Conservation (phyloP, 2,888 invertebrate genomes). For the Lordiphosa fenestrarum region DNA sequence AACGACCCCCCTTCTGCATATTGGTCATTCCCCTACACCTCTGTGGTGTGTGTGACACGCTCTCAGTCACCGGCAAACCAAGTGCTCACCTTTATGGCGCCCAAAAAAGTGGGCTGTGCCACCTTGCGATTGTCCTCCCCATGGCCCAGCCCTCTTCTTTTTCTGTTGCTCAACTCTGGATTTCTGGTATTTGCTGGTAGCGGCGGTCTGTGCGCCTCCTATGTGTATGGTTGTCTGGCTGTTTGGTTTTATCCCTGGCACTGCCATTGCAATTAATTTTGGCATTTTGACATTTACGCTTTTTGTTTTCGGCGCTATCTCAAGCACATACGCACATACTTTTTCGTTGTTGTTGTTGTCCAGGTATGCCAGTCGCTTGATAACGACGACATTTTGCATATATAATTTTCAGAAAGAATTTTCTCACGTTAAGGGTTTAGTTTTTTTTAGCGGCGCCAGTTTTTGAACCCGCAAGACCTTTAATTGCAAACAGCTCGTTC, state of each 20-base stretch:
- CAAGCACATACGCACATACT: constrained; percentile 65
- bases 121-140: constrained; percentile 20
- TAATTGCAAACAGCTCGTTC: constrained; percentile 51
- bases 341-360: constrained; percentile 43
- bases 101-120: constrained; percentile 55
- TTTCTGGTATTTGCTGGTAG: constrained; percentile 12
- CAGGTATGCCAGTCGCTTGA: constrained; percentile 65
- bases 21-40: constrained; percentile 9
- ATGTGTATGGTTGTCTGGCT: constrained; percentile 12
- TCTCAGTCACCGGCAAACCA: not conserved
- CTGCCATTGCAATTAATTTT: constrained; percentile 76
- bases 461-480: constrained; percentile 32
- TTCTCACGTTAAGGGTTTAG: constrained; percentile 65
- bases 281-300: constrained; percentile 75
- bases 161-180: constrained; percentile 12
- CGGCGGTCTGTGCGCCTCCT: constrained; percentile 23
- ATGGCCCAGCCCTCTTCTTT: not conserved
- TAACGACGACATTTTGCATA: constrained; percentile 58
- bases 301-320: constrained; percentile 59
- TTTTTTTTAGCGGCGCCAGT: constrained; percentile 38
- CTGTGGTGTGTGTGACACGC: not conserved
- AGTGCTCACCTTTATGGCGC: constrained; percentile 42
- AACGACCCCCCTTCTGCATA: constrained; percentile 23
- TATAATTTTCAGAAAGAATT: constrained; percentile 61
- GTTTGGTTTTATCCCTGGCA: constrained; percentile 55